Evolutionary conservation across 2,797 vertebrate species (phyloP), one percentile per base, ranked within the genome.

Genomic region (Periparus ater): DNA sequence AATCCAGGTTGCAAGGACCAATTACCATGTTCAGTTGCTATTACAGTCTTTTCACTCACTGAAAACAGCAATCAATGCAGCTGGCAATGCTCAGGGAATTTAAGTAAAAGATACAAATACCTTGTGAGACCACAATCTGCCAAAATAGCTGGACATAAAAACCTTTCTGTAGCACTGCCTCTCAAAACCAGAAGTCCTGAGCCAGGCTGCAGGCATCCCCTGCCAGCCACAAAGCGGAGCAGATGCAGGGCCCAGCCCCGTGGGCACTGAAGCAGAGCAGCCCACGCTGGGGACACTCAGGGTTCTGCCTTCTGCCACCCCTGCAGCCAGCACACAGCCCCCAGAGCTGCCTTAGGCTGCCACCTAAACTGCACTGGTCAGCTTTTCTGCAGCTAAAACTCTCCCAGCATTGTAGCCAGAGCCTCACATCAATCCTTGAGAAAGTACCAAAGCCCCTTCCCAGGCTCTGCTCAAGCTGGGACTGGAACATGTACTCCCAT

Each of bases 221-320:
- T 4, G 2, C 11, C 7, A 3, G 51, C 45, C 29, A 4, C 0
- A 0, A 13, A 36, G 36, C 11, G 2, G 21, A 4, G 6, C 10
- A n/a, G 23, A 9, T 0, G n/a, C 32, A 32, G 17, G 4, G 8
- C 17, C 7, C 1, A 1, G 42, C 50, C 20, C 30, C 0, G 0
- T 13, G 29, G 67, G 30, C 55, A 22, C 8, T 3, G 5, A 20
- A 27, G 51, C 7, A 1, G 50, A 60, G 58, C 60, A 55, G 27
- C 50, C 67, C 17, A 1, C 1, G 6, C 72, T 67, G 36, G 8
- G 16, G 18, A 6, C 19, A 6, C 2, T 3, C 21, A 27, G 38
- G 1, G 2, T 11, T 30, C 19, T 63, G 18, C 36, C 58, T 66
- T 7, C 71, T 60, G 38, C 54, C 54, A 9, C 32, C 44, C 50